Conservation (phyloP, 2,888 invertebrate genomes). For the Pilophorus perplexus region DNA sequence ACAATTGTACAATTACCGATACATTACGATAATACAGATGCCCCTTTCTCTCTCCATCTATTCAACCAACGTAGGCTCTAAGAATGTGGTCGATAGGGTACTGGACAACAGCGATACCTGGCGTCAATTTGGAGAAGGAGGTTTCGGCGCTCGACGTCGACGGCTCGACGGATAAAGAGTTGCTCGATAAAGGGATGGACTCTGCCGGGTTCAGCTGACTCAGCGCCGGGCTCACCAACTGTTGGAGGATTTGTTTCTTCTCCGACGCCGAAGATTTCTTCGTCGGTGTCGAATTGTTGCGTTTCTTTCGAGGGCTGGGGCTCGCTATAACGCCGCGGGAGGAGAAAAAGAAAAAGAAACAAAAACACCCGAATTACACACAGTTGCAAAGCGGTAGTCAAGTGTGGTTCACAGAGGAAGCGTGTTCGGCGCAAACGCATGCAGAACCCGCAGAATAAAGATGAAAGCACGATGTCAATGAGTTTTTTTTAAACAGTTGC, state of each 20-base stretch:
- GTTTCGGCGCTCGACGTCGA: conserved; percentile 43
- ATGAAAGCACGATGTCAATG: too few relatives aligned
- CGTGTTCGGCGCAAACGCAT: too few relatives aligned
- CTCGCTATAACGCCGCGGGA: conserved; percentile 59
- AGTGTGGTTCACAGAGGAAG: too few relatives aligned
- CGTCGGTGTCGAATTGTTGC: conserved; percentile 75
- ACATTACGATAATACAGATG: conserved; percentile 18
- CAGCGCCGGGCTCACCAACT: conserved; percentile 66
- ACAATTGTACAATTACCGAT: too few relatives aligned
- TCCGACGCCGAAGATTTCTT: conserved; percentile 75
- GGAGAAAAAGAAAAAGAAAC: conserved; percentile 2
- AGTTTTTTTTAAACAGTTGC: too few relatives aligned
- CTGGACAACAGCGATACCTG: conserved; percentile 35
- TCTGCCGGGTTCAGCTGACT: conserved; percentile 37
- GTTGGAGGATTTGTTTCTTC: conserved; percentile 75
- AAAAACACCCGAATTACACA: not conserved
- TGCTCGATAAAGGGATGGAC: conserved; percentile 44
- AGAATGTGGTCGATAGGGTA: conserved; percentile 26
- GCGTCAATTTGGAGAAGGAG: conserved; percentile 40
- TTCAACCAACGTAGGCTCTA: conserved; percentile 15
- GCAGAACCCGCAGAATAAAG: not conserved
- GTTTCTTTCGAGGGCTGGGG: conserved; percentile 73
- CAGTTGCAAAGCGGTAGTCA: not conserved
- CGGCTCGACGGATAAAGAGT: conserved; percentile 37
- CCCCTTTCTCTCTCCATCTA: conserved; percentile 31